Conservation (phyloP, 2,113 vertebrate genomes). For the Tetrao urogallus region DNA sequence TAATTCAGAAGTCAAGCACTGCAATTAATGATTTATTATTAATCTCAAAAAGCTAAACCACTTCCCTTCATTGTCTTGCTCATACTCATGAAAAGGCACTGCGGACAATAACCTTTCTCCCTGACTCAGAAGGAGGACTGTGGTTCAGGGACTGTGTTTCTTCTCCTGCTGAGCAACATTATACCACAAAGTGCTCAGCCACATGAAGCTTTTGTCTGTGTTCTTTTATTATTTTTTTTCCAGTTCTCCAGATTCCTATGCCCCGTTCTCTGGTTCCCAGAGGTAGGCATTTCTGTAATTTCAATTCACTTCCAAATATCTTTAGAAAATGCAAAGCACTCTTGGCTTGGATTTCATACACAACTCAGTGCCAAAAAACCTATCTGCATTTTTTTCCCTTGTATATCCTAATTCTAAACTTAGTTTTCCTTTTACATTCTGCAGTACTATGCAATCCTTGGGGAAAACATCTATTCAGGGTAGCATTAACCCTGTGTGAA, state of each 20-base stretch:
- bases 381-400: conserved; percentile 77
- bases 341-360: conserved; percentile 60
- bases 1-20: neutral
- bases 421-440: conserved; percentile 73
- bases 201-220: conserved; percentile 59
- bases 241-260: conserved; percentile 62
- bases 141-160: conserved; percentile 29
- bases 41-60: neutral
- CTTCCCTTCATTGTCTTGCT: neutral
- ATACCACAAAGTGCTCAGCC: conserved; percentile 36
- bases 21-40: neutral
- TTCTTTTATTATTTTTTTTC: conserved; percentile 7
- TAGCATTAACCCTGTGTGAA: conserved; percentile 50
- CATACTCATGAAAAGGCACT: neutral
- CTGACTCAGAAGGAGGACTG: neutral
- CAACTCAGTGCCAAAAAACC: conserved; percentile 69
- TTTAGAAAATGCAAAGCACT: conserved; percentile 76
- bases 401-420: conserved; percentile 77
- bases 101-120: neutral
- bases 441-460: conserved; percentile 12
- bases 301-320: conserved; percentile 78
- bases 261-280: conserved; percentile 77
- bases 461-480: conserved; percentile 54
- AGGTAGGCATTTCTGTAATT: conserved; percentile 83
- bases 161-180: conserved; percentile 51